Conservation (phyloP, 2,113 vertebrate species). For the crab-eating macaque (Macaca fascicularis) region DNA sequence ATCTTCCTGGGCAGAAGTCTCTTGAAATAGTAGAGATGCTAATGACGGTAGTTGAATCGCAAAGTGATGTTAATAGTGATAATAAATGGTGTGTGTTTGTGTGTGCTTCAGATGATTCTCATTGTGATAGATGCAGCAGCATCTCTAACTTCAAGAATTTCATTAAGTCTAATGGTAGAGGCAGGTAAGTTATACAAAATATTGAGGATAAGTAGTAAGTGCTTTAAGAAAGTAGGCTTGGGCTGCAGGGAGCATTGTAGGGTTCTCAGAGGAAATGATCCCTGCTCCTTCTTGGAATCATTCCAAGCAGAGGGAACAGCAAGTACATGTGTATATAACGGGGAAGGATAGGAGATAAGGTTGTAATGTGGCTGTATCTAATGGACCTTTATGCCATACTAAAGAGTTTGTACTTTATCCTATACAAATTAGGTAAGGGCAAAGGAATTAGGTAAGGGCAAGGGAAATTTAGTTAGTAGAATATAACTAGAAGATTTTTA, state of each 20-base stretch:
- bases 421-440: neutral
- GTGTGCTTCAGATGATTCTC: neutral
- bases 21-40: neutral
- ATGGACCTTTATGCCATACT: neutral
- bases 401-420: neutral
- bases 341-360: neutral
- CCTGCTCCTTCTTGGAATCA: neutral
- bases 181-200: neutral
- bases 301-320: neutral
- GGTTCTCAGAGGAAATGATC: neutral
- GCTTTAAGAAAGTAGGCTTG: neutral
- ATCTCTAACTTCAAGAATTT: slow-evolving; percentile 12
- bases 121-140: neutral
- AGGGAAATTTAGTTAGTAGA: neutral
- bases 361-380: neutral
- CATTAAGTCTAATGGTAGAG: neutral
- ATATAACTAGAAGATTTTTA: neutral
- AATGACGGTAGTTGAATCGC: neutral
- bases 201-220: neutral
- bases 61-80: neutral
- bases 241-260: neutral
- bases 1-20: neutral
- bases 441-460: neutral
- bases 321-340: neutral
- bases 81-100: neutral